Evolutionary conservation across 2,113 vertebrate genomes (phyloP).

Genomic region (Lipophrys pholis): DNA sequence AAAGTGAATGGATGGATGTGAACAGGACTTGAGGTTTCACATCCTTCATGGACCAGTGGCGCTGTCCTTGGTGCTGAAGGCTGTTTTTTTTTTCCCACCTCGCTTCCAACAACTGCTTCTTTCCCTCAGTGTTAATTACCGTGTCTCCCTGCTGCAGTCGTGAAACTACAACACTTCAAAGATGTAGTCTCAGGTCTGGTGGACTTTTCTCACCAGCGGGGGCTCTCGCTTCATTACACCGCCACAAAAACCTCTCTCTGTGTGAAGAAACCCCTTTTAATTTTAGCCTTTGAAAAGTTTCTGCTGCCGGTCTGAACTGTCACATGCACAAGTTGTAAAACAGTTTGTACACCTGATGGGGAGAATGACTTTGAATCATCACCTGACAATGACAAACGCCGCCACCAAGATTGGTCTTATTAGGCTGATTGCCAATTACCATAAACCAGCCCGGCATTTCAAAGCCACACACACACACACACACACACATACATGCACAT

Average conservation of each 20-base stretch:
- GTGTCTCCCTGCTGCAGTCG: slow-evolving; percentile 1
- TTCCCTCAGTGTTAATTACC: not conserved
- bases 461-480: slow-evolving; percentile 10
- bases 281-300: slow-evolving; percentile 17
- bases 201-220: slow-evolving; percentile 28
- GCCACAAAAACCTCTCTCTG: slow-evolving; percentile 4
- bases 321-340: not conserved
- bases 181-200: slow-evolving; percentile 20
- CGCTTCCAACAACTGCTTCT: not conserved
- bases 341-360: slow-evolving; percentile 11
- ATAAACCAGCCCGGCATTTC: slow-evolving; percentile 19
- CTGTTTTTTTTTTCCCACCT: not conserved
- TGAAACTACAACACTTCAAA: slow-evolving; percentile 7
- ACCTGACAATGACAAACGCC: slow-evolving; percentile 37
- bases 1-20: too few relatives aligned
- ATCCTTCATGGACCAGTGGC: not conserved
- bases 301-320: not conserved
- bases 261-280: slow-evolving; percentile 8
- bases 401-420: slow-evolving; percentile 37
- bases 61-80: slow-evolving; percentile 65
- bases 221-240: slow-evolving; percentile 26
- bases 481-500: too few relatives aligned
- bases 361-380: slow-evolving; percentile 46
- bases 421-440: slow-evolving; percentile 63
- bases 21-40: not conserved